phyloP scores from a whole-genome alignment of 64 coral and sea anemone genomes.

The Actinia equina region DNA sequence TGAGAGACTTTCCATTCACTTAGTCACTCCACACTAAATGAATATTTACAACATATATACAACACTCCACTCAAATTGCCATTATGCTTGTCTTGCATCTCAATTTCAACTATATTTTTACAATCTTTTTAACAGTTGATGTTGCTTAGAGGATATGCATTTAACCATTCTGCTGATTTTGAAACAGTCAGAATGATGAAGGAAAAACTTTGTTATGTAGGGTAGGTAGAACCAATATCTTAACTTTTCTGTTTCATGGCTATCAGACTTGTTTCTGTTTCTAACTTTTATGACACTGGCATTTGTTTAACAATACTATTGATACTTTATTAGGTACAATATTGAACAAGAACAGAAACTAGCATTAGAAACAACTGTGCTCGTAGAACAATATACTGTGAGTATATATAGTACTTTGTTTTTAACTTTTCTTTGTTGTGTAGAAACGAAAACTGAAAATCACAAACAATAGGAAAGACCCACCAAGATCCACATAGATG shows the following conservation, averaged over 20 bases:
- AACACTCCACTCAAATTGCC: no score
- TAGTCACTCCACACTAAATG: no score
- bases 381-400: conserved; percentile 95
- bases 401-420: conserved; percentile 1
- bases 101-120: not conserved
- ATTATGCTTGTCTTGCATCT: no score
- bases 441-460: no score
- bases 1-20: no score
- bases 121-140: conserved; percentile 58
- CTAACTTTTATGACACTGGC: not conserved
- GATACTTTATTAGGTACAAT: conserved; percentile 66
- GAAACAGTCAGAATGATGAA: conserved; percentile 99
- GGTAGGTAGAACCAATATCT: conserved; percentile 54
- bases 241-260: not conserved
- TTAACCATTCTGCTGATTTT: conserved; percentile 99
- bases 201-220: conserved; percentile 98
- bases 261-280: no score
- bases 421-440: no score
- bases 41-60: no score
- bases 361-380: conserved; percentile 91
- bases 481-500: no score
- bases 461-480: not conserved
- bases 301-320: not conserved
- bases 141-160: conserved; percentile 95
- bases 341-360: conserved; percentile 99